Base-by-base conservation (phyloP, 2,888 invertebrate genomes). In the Lasioglossum figueresi region DNA sequence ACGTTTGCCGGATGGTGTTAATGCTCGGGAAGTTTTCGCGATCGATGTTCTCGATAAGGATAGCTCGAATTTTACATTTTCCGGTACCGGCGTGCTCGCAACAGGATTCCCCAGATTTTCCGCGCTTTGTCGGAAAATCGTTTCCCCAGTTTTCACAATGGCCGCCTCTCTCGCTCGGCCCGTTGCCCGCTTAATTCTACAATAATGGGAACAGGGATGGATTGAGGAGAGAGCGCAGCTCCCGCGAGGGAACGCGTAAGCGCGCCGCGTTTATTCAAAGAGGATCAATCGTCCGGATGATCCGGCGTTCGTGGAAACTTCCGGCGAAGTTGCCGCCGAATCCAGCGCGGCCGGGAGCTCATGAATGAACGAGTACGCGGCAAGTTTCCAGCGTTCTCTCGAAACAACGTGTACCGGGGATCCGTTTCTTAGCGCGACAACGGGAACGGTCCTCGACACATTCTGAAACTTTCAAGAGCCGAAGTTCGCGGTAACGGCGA, bases 301-400 rank as follows among this genome's bases (percentile, higher is more conserved):
- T 87, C 90, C 85, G 83, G 82, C 72, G 75, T 84, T 76, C 79
- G 83, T 68, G 72, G 84, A 90, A 90, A 90, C 82, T 88, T 88
- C 76, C 75, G 88, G 76, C 70, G 45, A 89, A 89, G 83, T 88
- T 91, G 82, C 83, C 88, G 89, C 91, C 70, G 70, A 70, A 40
- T 40, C 12, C 85, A 87, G 88, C 91, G 89, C 91, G 48, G 89
- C 89, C 89, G 34, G 23, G 45, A 4, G 52, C 91, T 91, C 92
- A 92, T 93, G 93, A 93, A 93, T 93, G 93, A 92, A 91, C 88
- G 88, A 89, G 88, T 72, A 87, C 80, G 83, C 82, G 84, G 80
- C 82, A 80, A 89, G 86, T 89, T 88, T 86, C 84, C 80, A 82
- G 79, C 86, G 80, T 80, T 63, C 84, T 88, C 79, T 84, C 81